phyloP scores from a whole-genome alignment of 2,888 invertebrate species.

The Bedellia somnulentella region DNA sequence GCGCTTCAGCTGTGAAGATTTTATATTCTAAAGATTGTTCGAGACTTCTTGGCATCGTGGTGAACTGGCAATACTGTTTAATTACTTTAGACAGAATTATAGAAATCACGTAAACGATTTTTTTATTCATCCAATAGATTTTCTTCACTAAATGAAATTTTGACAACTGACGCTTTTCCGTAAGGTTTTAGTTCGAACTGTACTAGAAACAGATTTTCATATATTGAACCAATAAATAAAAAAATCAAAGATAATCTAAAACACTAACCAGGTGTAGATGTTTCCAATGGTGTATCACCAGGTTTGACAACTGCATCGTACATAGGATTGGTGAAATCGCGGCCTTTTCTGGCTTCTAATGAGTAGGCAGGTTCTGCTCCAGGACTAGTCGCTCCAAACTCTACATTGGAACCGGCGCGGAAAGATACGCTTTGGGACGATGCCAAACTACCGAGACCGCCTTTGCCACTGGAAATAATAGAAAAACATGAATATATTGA shows the following conservation, averaged over 20 bases:
- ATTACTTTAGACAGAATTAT: not conserved
- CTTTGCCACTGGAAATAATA: conserved; percentile 73
- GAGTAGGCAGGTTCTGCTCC: conserved; percentile 77
- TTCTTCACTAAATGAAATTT: not conserved
- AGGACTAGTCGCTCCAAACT: conserved; percentile 67
- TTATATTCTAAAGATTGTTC: not conserved
- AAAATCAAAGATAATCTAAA: conserved; percentile 2
- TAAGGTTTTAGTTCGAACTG: not conserved
- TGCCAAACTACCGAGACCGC: conserved; percentile 76
- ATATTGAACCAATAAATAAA: not conserved
- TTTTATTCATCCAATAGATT: too few relatives aligned
- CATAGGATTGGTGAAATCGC: conserved; percentile 98
- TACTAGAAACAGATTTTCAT: not conserved
- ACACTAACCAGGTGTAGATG: conserved; percentile 24
- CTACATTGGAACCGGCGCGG: conserved; percentile 91
- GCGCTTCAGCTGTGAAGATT: not conserved
- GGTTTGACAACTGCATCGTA: conserved; percentile 86
- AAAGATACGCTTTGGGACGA: conserved; percentile 91
- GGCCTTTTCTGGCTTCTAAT: conserved; percentile 71
- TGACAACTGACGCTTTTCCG: not conserved
- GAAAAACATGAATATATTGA: too few relatives aligned
- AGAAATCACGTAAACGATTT: too few relatives aligned
- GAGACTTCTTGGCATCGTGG: not conserved
- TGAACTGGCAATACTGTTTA: not conserved
- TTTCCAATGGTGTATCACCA: conserved; percentile 25